Evolutionary conservation across 30 jellyfish, hydroid and myxozoan species (phyloP).

Genomic region (Catostylus mosaicus): DNA sequence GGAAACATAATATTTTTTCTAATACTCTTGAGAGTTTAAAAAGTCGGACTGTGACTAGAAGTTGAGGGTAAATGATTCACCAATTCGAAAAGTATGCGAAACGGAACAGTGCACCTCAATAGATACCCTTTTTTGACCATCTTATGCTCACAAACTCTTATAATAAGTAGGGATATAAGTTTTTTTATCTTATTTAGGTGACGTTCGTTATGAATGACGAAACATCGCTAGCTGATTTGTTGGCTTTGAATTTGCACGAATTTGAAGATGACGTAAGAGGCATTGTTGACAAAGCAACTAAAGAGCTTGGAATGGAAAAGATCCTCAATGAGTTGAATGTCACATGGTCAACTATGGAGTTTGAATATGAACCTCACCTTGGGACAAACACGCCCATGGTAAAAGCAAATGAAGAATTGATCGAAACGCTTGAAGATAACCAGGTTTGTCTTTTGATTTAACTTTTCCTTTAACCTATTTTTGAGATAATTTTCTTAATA

Average conservation of each 20-base stretch:
- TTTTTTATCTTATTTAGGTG: conserved; percentile 56
- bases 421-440: conserved; percentile 95
- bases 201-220: conserved; percentile 93
- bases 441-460: conserved; percentile 67
- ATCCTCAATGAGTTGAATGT: conserved; percentile 89
- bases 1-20: no score
- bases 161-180: no score
- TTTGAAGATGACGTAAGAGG: conserved; percentile 94
- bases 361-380: conserved; percentile 89
- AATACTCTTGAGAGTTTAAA: no score
- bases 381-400: conserved; percentile 84
- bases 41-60: no score
- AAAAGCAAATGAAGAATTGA: conserved; percentile 93
- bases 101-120: no score
- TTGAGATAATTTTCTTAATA: no score
- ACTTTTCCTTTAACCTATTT: neutral
- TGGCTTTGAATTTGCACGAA: conserved; percentile 86
- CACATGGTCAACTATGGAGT: conserved; percentile 95
- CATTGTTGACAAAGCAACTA: conserved; percentile 97
- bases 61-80: no score
- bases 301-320: conserved; percentile 96
- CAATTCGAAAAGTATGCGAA: no score
- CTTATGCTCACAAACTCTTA: no score
- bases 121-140: no score
- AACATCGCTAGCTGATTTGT: conserved; percentile 91